These are phyloP conservation scores for Drosophila novamexicana DNA, from an alignment of 1,140 invertebrate species.

Conservation along the genomic window DNA sequence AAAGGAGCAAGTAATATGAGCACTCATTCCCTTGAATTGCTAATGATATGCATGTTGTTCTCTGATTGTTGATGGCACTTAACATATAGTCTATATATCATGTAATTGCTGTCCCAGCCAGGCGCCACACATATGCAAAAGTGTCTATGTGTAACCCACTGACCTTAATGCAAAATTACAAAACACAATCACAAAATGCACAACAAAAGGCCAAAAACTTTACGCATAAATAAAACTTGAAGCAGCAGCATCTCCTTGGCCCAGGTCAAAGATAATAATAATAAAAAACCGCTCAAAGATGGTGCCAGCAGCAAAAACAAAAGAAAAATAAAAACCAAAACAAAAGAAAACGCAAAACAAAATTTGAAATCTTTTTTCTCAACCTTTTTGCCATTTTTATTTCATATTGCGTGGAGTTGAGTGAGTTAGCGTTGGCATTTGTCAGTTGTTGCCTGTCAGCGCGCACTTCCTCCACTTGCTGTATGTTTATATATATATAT, in stretches of 20 bases:
- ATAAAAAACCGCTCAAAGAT: constrained; percentile 73
- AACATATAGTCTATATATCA: background rate
- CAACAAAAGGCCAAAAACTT: constrained; percentile 47
- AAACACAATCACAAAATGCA: constrained; percentile 37
- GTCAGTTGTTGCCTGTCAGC: constrained; percentile 75
- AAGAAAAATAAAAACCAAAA: constrained; percentile 24
- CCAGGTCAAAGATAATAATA: constrained; percentile 72
- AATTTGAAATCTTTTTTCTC: constrained; percentile 50
- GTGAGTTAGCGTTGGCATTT: constrained; percentile 79
- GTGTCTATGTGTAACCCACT: constrained; percentile 32
- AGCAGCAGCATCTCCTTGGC: constrained; percentile 32
- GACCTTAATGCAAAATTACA: constrained; percentile 44
- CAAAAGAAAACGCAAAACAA: constrained; percentile 47
- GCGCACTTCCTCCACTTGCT: constrained; percentile 53
- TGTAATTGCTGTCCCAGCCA: constrained; percentile 11
- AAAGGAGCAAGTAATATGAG: background rate
- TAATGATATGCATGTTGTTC: background rate
- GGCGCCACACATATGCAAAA: constrained; percentile 8
- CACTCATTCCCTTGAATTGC: constrained; percentile 1
- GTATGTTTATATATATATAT: background rate
- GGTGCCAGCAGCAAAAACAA: constrained; percentile 51
- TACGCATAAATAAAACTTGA: constrained; percentile 59
- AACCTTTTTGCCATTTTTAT: constrained; percentile 56
- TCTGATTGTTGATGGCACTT: background rate
- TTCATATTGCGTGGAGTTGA: constrained; percentile 67